phyloP scores from a whole-genome alignment of 2,797 vertebrate genomes.

The Etheostoma perlongum region DNA sequence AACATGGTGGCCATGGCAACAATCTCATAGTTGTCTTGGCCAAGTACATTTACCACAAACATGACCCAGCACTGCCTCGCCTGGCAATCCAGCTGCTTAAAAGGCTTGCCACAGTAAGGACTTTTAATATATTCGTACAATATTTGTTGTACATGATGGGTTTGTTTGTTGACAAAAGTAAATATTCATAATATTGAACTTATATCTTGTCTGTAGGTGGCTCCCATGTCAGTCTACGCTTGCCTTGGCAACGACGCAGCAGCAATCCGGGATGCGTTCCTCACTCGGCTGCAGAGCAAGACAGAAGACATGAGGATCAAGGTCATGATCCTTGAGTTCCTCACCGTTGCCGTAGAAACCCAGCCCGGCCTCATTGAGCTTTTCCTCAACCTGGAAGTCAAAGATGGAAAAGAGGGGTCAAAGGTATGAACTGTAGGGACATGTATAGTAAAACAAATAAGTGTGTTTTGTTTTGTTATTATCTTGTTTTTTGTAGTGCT shows the following conservation, averaged over 20 bases:
- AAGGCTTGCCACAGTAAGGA: conserved; percentile 92
- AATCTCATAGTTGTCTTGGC: conserved; percentile 96
- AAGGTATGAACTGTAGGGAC: conserved; percentile 81
- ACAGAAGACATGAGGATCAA: conserved; percentile 98
- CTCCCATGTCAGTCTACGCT: conserved; percentile 98
- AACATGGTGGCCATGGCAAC: conserved; percentile 95
- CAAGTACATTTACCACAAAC: conserved; percentile 98
- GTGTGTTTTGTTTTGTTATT: not conserved
- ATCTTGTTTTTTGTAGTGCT: not conserved
- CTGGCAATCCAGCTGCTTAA: conserved; percentile 97
- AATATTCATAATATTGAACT: not conserved
- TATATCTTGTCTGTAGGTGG: conserved; percentile 85
- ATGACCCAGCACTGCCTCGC: conserved; percentile 94
- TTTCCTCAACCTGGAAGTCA: conserved; percentile 95
- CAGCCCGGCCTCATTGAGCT: conserved; percentile 98
- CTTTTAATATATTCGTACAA: rapidly evolving
- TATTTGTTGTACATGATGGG: not conserved
- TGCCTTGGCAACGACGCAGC: conserved; percentile 95
- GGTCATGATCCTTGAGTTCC: conserved; percentile 98
- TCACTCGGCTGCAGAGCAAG: conserved; percentile 93
- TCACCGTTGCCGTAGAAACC: conserved; percentile 97
- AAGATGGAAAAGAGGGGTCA: conserved; percentile 90
- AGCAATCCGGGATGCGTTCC: conserved; percentile 95
- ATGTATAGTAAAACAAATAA: not conserved
- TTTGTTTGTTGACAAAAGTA: not conserved